These are phyloP conservation scores for Beaufortia kweichowensis DNA, from an alignment of 2,113 vertebrate genomes.

Conservation along the genomic window DNA sequence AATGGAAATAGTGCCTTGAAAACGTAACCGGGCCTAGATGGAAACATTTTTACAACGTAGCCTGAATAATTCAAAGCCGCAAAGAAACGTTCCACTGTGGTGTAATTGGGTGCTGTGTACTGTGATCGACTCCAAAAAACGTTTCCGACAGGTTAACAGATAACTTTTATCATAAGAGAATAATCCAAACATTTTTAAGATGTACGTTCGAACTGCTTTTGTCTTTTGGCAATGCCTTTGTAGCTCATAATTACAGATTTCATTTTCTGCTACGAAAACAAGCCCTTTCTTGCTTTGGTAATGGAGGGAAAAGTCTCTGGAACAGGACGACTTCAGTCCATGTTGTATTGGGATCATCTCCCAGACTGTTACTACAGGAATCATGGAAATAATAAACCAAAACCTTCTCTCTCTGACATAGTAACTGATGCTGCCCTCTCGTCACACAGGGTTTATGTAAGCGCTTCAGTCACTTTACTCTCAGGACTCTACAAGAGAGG, in stretches of 20 bases:
- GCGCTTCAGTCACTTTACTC: conserved; percentile 60
- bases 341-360: conserved; percentile 35
- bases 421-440: conserved; percentile 51
- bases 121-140: not conserved
- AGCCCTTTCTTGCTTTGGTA: conserved; percentile 9
- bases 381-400: conserved; percentile 25
- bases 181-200: not conserved
- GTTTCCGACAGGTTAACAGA: not conserved
- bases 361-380: conserved; percentile 27
- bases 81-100: not conserved
- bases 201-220: not conserved
- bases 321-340: not conserved
- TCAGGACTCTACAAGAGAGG: conserved; percentile 38
- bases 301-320: conserved; percentile 30
- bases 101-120: not conserved
- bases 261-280: conserved; percentile 30
- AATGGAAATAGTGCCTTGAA: conserved; percentile 28
- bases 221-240: conserved; percentile 3
- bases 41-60: conserved; percentile 29
- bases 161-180: not conserved
- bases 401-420: conserved; percentile 29
- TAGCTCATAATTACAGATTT: conserved; percentile 11
- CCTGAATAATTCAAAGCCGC: conserved; percentile 13
- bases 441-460: conserved; percentile 59
- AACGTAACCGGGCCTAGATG: conserved; percentile 13